These are phyloP conservation scores for Stichopus chloronotus DNA, from an alignment of 35 echinoderm and acorn worm species.

Conservation along the genomic window DNA sequence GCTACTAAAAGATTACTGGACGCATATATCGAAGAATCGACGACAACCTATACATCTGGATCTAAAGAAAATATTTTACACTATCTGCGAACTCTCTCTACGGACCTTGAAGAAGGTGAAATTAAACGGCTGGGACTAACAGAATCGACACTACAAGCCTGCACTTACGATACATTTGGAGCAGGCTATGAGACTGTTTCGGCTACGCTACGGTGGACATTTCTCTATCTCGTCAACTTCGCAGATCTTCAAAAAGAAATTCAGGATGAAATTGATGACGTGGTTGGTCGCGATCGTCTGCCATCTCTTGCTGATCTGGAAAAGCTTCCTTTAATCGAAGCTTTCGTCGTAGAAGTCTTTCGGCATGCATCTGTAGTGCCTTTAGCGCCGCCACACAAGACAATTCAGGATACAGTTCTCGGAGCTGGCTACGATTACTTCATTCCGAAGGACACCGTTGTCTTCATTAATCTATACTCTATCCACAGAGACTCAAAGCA, in stretches of 20 bases:
- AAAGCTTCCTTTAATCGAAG: slow-evolving; percentile 63
- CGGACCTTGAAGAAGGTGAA: slow-evolving; percentile 29
- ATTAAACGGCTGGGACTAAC: slow-evolving; percentile 28
- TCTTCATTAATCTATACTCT: slow-evolving; percentile 83
- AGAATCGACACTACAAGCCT: slow-evolving; percentile 31
- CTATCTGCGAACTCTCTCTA: neutral
- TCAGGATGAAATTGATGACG: slow-evolving; percentile 69
- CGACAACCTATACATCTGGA: slow-evolving; percentile 19
- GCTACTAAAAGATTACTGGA: slow-evolving; percentile 30
- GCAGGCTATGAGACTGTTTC: slow-evolving; percentile 84
- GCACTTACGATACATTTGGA: slow-evolving; percentile 68
- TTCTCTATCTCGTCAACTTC: slow-evolving; percentile 67
- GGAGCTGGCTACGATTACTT: slow-evolving; percentile 60
- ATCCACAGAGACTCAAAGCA: slow-evolving; percentile 59
- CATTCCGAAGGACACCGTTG: slow-evolving; percentile 83
- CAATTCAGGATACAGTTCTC: slow-evolving; percentile 69
- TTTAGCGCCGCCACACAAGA: slow-evolving; percentile 72
- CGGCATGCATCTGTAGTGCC: slow-evolving; percentile 68
- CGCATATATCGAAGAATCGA: slow-evolving; percentile 34
- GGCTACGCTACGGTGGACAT: slow-evolving; percentile 63
- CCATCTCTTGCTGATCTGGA: slow-evolving; percentile 66
- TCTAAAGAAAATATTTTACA: neutral
- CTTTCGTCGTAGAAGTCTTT: slow-evolving; percentile 72
- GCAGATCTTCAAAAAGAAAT: slow-evolving; percentile 72
- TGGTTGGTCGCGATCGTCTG: slow-evolving; percentile 72